Base-by-base conservation (phyloP, 1,140 invertebrate genomes). In the Maconellicoccus hirsutus region DNA sequence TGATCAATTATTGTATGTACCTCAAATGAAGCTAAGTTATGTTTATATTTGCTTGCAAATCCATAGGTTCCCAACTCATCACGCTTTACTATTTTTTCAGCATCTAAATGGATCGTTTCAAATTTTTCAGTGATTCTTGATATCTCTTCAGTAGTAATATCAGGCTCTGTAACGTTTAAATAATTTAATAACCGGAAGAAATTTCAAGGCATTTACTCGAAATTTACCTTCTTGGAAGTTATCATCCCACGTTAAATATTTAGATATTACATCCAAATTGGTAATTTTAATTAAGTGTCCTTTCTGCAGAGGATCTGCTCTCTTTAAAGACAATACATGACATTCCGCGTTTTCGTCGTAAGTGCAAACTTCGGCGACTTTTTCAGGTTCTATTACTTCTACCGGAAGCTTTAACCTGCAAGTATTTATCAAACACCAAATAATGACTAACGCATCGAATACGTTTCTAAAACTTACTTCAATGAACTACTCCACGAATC, bases 141-240 rank as follows among this genome's bases (percentile, higher is more conserved):
- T 2, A 52, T 4, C n/a, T 52, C 42, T 52, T 52, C 16, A 52
- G 6, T 19, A 4, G 10, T 25, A 16, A 25, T 23, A 66, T 25
- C 61, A 1, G 61, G 61, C 25, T 66, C 61, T 66, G 22, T 8
- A 66, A 66, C n/a, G n/a, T n/a, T 16, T 66, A 4, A 19, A 8
- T 6, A 23, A 66, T 16, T 26, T 66, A 66, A 25, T 14, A 25
- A 8, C 61, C 6, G 10, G 6, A 10, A 66, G 22, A 1, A 26
- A 66, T 16, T 23, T 25, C 2, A 26, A 66, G 4, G 21, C 52
- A 19, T 22, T 19, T 3, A 59, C 2, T 25, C 10, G 16, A 66
- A 66, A 23, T 25, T 66, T 66, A 66, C 61, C 61, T 23, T 66
- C 61, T 66, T 66, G 61, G 25, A 26, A 66, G 8, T 66, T 16